phyloP scores from a whole-genome alignment of 2,113 vertebrate genomes.

The Sorex fumeus region DNA sequence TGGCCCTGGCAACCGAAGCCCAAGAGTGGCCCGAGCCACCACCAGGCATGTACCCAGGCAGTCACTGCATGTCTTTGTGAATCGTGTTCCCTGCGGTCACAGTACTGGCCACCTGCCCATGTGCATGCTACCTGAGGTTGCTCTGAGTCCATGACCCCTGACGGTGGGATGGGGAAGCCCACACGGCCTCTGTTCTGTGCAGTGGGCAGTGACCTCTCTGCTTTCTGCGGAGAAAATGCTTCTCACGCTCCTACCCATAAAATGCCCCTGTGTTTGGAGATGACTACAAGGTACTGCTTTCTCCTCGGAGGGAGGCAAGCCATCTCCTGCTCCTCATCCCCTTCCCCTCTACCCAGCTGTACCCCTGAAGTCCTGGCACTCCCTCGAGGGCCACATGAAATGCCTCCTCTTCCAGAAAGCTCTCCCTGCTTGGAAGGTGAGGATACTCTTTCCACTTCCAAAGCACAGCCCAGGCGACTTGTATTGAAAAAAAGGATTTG shows the following conservation, averaged over 20 bases:
- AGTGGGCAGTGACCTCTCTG: background rate
- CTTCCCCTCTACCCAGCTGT: background rate
- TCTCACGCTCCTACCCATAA: fast-evolving
- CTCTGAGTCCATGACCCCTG: no score
- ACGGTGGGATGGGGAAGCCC: background rate
- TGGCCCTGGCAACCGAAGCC: no score
- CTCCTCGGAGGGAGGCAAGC: no score
- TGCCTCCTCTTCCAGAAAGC: constrained; percentile 16
- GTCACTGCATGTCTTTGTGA: no score
- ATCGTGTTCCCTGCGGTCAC: background rate
- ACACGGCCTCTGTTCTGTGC: background rate
- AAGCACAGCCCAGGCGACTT: background rate
- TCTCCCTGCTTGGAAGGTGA: background rate
- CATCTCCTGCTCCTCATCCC: background rate
- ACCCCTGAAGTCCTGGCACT: background rate
- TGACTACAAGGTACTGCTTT: no score
- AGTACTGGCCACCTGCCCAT: background rate
- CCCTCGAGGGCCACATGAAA: background rate
- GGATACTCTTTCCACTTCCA: background rate
- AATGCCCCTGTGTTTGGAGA: background rate
- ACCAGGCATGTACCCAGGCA: no score
- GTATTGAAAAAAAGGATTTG: background rate
- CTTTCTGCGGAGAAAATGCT: background rate
- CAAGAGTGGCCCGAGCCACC: no score
- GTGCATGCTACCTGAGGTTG: no score